A percentile compares a stretch with the other conserved stretches of the same genome.
phyloP scores from a whole-genome alignment of 2,797 vertebrate species.

The Pseudotriccus pelzelni region DNA sequence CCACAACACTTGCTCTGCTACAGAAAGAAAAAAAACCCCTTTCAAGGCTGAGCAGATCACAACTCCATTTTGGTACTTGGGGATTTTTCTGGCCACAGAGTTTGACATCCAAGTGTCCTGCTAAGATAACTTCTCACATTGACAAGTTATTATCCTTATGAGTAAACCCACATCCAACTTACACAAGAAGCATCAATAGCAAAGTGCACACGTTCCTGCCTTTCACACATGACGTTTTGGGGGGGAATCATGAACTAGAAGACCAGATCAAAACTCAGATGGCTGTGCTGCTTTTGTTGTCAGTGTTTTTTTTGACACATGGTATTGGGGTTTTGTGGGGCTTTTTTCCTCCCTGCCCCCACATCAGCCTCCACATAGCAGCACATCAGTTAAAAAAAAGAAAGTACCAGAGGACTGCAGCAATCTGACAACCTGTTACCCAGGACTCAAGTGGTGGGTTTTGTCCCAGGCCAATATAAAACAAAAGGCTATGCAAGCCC shows the following conservation, averaged over 20 bases:
- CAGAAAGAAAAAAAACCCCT: not conserved
- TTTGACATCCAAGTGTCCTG: not conserved
- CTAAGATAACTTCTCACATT: not conserved
- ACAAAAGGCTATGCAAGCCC: not conserved
- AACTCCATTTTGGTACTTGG: not conserved
- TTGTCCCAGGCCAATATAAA: not conserved
- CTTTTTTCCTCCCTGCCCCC: not conserved
- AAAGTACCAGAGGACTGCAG: not conserved
- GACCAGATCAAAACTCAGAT: not conserved
- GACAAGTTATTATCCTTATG: not conserved
- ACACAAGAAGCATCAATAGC: not conserved
- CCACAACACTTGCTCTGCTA: not conserved
- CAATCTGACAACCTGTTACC: not conserved
- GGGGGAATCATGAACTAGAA: not conserved
- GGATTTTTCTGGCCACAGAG: not conserved
- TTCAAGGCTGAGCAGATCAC: not conserved
- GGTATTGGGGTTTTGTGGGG: not conserved
- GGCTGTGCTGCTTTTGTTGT: not conserved
- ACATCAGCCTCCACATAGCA: not conserved
- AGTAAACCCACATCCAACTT: not conserved
- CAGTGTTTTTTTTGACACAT: not conserved
- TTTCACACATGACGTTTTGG: not conserved
- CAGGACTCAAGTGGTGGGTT: not conserved
- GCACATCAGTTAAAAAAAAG: not conserved
- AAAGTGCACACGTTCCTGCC: not conserved